phyloP scores from a whole-genome alignment of 2,113 vertebrate genomes.

The Diglossa brunneiventris region DNA sequence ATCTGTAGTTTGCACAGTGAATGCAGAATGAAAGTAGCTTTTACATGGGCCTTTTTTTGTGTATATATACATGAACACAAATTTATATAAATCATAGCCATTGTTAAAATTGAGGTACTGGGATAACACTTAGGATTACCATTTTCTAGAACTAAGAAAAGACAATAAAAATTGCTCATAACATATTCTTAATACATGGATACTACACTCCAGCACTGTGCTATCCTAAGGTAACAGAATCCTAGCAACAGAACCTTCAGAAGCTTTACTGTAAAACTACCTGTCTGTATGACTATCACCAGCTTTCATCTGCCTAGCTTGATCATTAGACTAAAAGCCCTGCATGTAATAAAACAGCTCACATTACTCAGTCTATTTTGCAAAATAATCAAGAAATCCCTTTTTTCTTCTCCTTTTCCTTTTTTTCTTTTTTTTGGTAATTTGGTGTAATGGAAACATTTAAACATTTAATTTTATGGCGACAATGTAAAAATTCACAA shows the following conservation, averaged over 20 bases:
- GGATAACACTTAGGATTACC: background rate
- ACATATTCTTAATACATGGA: background rate
- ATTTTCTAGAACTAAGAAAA: background rate
- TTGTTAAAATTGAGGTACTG: background rate
- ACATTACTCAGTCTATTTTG: background rate
- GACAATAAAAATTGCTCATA: background rate
- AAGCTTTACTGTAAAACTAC: background rate
- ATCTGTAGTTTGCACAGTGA: background rate
- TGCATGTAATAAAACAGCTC: background rate
- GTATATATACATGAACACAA: background rate
- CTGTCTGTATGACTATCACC: background rate
- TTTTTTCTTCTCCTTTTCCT: background rate
- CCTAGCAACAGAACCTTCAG: background rate
- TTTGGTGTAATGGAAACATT: slow-evolving; percentile 55
- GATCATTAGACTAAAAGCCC: background rate
- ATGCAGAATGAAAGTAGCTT: background rate
- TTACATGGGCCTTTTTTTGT: background rate
- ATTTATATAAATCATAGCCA: background rate
- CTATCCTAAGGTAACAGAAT: background rate
- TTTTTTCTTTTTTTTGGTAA: background rate
- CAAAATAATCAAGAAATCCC: background rate
- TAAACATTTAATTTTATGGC: slow-evolving; percentile 25
- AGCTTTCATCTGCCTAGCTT: background rate
- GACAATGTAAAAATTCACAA: slow-evolving; percentile 53
- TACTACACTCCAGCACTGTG: background rate